Evolutionary conservation across 2,797 vertebrate genomes (phyloP).

Genomic region (Argya squamiceps): DNA sequence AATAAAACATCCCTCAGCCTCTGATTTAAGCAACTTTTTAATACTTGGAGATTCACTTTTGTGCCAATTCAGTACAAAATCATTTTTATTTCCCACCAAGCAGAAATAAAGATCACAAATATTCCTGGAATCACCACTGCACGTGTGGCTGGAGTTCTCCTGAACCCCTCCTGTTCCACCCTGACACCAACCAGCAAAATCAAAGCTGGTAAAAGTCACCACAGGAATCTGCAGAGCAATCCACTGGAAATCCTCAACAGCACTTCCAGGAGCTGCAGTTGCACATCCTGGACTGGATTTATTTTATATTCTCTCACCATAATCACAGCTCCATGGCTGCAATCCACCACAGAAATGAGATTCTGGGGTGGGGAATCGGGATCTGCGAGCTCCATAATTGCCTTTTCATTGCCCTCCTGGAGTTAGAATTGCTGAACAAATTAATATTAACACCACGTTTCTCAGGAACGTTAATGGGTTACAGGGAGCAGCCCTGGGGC

Average conservation of each 20-base stretch:
- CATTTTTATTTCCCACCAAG: background rate
- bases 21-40: background rate
- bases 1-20: background rate
- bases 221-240: background rate
- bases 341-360: background rate
- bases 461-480: background rate
- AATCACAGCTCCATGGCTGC: background rate
- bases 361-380: background rate
- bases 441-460: background rate
- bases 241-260: background rate
- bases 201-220: background rate
- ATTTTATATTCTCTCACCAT: background rate
- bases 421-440: conserved; percentile 14
- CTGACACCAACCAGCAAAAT: background rate
- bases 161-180: background rate
- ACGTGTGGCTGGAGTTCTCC: background rate
- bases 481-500: background rate
- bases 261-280: background rate
- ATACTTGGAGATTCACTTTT: background rate
- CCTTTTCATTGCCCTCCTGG: conserved; percentile 19
- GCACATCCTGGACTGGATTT: background rate
- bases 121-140: background rate
- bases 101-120: background rate
- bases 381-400: background rate
- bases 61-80: background rate